Percentiles rank a stretch among this genome's conserved stretches.
phyloP scores from a whole-genome alignment of 92 coral and sea anemone species.

The Nematostella vectensis region DNA sequence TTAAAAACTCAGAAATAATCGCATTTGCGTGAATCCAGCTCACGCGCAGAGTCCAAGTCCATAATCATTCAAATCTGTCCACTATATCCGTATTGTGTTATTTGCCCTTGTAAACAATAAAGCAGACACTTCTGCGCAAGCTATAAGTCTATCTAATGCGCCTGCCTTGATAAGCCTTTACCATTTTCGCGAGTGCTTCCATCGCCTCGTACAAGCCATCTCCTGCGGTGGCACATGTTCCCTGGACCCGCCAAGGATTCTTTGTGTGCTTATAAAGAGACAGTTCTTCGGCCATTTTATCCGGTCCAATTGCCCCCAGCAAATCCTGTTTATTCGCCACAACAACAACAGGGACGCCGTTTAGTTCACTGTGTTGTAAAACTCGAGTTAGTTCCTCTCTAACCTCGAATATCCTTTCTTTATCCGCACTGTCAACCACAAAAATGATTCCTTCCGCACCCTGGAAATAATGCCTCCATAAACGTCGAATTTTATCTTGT shows the following conservation, averaged over 20 bases:
- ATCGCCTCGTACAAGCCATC: slow-evolving; percentile 71
- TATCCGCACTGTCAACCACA: slow-evolving; percentile 71
- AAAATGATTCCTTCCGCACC: slow-evolving; percentile 65
- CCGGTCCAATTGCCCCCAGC: slow-evolving; percentile 46
- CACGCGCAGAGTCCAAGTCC: too few species aligned
- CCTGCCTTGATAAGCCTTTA: slow-evolving; percentile 48
- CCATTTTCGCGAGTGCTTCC: slow-evolving; percentile 67
- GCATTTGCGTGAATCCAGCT: too few species aligned
- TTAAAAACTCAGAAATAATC: too few species aligned
- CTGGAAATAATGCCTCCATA: slow-evolving; percentile 73
- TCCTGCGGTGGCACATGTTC: slow-evolving; percentile 66
- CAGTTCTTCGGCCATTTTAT: slow-evolving; percentile 40
- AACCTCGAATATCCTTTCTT: slow-evolving; percentile 46
- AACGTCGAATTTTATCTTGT: slow-evolving; percentile 69
- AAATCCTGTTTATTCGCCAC: slow-evolving; percentile 75
- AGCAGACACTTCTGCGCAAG: too few species aligned
- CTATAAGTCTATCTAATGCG: background rate
- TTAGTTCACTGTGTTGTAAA: slow-evolving; percentile 44
- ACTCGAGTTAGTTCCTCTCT: slow-evolving; percentile 43
- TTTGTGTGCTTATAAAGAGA: slow-evolving; percentile 13
- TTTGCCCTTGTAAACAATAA: too few species aligned
- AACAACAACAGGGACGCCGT: slow-evolving; percentile 65
- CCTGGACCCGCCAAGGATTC: slow-evolving; percentile 72
- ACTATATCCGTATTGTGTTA: too few species aligned
- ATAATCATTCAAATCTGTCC: too few species aligned